A percentile compares a stretch with the other conserved stretches of the same genome.
Conservation (phyloP, 2,888 invertebrate species). For the Gasteruption jaculator region DNA sequence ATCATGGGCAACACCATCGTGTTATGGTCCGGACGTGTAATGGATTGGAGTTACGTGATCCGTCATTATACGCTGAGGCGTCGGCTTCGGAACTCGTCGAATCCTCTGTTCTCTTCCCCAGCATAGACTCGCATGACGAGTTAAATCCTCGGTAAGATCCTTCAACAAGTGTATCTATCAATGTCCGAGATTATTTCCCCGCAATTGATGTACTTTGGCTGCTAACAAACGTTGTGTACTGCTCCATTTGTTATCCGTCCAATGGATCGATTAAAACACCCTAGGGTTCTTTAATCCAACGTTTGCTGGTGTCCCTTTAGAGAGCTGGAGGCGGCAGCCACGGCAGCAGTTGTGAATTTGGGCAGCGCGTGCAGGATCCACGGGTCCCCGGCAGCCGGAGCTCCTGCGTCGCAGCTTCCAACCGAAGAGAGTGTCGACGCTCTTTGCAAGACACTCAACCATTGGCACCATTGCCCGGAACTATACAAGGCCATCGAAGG, state of each 20-base stretch:
- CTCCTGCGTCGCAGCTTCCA: conserved; percentile 49
- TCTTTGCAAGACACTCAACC: conserved; percentile 63
- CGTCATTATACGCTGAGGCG: conserved; percentile 48
- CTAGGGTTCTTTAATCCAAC: too few species aligned
- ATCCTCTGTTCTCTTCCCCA: conserved; percentile 56
- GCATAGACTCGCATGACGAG: conserved; percentile 57
- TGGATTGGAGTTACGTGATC: conserved; percentile 68
- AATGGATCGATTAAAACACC: too few species aligned
- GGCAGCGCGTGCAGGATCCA: conserved; percentile 58
- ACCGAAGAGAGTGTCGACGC: conserved; percentile 55
- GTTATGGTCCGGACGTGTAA: conserved; percentile 76
- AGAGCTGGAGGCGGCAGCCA: conserved; percentile 58
- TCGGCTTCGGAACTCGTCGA: conserved; percentile 51
- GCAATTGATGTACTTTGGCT: too few species aligned
- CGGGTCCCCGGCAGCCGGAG: conserved; percentile 58
- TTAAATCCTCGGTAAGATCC: conserved; percentile 56
- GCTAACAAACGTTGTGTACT: too few species aligned
- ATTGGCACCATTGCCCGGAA: conserved; percentile 89
- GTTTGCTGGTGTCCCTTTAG: too few species aligned
- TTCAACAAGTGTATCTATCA: too few species aligned
- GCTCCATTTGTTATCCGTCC: too few species aligned
- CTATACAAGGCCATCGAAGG: conserved; percentile 90
- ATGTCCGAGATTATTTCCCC: too few species aligned
- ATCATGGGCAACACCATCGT: conserved; percentile 54
- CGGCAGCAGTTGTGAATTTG: too few species aligned